A percentile compares a stretch with the other conserved stretches of the same genome.
phyloP scores from a whole-genome alignment of 2,797 vertebrate species.

The Glossophaga mutica region DNA sequence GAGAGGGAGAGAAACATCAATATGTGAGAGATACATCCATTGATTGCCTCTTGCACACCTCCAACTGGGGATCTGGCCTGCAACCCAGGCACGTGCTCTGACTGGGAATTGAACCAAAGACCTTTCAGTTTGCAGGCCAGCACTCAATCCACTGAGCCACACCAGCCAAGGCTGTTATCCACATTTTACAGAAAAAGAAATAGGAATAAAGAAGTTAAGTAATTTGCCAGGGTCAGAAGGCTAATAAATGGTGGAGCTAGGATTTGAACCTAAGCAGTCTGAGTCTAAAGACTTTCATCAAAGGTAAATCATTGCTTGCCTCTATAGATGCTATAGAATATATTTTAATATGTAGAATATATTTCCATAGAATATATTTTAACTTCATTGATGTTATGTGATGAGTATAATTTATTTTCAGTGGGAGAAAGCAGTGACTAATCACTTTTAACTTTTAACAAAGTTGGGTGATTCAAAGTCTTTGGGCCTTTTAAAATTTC shows the following conservation, averaged over 20 bases:
- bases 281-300: not conserved
- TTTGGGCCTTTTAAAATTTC: not conserved
- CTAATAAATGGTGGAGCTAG: not conserved
- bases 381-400: not conserved
- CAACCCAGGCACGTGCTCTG: too few relatives aligned
- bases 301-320: not conserved
- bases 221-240: not conserved
- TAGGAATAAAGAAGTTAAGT: not conserved
- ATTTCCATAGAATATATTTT: not conserved
- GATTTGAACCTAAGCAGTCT: not conserved
- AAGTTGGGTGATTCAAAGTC: not conserved
- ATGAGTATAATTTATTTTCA: not conserved
- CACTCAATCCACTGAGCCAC: too few relatives aligned
- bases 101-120: too few relatives aligned
- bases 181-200: not conserved
- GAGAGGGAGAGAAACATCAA: too few relatives aligned
- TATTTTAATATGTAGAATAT: not conserved
- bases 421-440: not conserved
- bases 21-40: too few relatives aligned
- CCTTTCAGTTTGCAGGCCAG: too few relatives aligned
- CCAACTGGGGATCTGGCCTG: too few relatives aligned
- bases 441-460: conserved; percentile 10
- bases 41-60: too few relatives aligned
- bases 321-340: not conserved
- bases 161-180: not conserved